Evolutionary conservation across 2,888 invertebrate genomes (phyloP), one percentile per base, ranked within the genome.

Genomic region (Hydroisotoma schaefferi): DNA sequence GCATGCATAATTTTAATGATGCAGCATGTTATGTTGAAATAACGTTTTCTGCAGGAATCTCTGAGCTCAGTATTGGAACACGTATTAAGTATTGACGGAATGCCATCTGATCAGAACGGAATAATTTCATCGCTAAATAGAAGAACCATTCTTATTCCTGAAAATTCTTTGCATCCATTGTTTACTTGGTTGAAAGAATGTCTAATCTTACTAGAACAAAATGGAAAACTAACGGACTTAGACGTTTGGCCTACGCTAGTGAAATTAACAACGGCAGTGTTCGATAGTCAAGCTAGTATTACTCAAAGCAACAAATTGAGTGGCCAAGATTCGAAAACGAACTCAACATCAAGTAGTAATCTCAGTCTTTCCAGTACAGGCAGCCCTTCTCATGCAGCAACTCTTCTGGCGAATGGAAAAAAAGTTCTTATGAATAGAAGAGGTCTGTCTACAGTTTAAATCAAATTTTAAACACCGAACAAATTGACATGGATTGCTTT

Each of bases 181-280:
- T 65, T 64, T 51, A 47, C 58, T 2, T 72, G 68, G 69, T 58
- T 71, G 2, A 67, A 67, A 57, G 68, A 72, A 33, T 69, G 67
- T 55, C 63, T 72, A 29, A 59, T 67, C 10, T 51, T 72, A 12
- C 57, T 72, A 15, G 70, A 71, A 46, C 65, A 68, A 57, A 69
- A 69, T 38, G 69, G 67, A 40, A 69, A 69, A 51, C 40, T 68
- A 26, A 71, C 68, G 29, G 65, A 69, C 22, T 40, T 68, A n/a
- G 72, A 72, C 40, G 67, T 68, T n/a, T 72, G 70, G 68, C 65
- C 66, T 8, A 61, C 51, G 6, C 55, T 72, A 33, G 69, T 67
- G 10, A 67, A 67, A 49, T 59, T 67, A n/a, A 62, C 63, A 10
- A 55, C 67, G n/a, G 40, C 61, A 22, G 65, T 70, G 0, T 66